phyloP scores from a whole-genome alignment of 2,113 vertebrate genomes.

The Grallaria varia region DNA sequence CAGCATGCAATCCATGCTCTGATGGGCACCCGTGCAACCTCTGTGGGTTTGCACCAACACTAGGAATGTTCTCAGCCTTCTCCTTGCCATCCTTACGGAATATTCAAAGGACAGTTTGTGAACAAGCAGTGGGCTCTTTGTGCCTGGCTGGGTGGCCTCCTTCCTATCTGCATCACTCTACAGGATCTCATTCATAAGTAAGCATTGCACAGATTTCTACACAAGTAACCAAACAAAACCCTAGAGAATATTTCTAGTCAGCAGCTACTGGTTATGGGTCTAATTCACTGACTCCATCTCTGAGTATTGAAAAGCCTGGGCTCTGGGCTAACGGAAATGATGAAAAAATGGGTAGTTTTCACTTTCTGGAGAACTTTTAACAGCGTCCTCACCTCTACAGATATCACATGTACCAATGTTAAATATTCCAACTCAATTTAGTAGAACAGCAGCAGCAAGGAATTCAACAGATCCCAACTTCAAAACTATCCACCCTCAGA shows the following conservation, averaged over 20 bases:
- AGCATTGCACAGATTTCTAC: background rate
- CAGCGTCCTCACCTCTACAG: background rate
- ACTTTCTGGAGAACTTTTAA: background rate
- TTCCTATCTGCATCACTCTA: background rate
- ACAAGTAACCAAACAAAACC: background rate
- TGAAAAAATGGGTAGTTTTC: background rate
- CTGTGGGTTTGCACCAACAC: background rate
- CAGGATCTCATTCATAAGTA: background rate
- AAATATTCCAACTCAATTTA: background rate
- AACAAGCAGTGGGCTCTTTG: background rate
- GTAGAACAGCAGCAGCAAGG: background rate
- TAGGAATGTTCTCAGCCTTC: background rate
- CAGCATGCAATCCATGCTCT: background rate
- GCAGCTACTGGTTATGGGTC: background rate
- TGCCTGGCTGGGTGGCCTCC: background rate
- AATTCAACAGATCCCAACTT: background rate
- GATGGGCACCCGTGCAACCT: background rate
- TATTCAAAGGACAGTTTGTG: background rate
- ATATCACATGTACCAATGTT: background rate
- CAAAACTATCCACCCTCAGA: background rate
- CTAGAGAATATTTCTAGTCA: background rate
- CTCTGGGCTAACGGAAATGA: background rate
- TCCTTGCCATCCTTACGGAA: background rate
- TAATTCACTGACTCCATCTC: background rate
- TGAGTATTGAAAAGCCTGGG: background rate